Evolutionary conservation across 2,888 invertebrate genomes (phyloP).

Genomic region (Pollenia griseotomentosa): DNA sequence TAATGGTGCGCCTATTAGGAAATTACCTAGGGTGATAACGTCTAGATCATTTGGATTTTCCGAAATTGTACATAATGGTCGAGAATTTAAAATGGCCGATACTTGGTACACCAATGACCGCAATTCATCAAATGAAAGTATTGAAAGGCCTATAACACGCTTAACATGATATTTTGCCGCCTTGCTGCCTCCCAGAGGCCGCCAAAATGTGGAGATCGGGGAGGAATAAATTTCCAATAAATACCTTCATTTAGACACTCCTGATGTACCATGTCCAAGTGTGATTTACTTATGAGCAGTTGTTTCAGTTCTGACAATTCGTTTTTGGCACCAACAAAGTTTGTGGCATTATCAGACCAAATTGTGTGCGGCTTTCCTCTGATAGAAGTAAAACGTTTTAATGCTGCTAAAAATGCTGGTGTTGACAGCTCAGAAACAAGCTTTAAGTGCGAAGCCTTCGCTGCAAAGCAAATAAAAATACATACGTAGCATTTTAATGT

Average conservation of each 20-base stretch:
- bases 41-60: constrained; percentile 52
- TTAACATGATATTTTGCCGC: no score
- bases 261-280: constrained; percentile 1
- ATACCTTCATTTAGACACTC: background rate
- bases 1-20: constrained; percentile 45
- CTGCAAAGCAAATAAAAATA: constrained; percentile 37
- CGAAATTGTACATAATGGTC: no score
- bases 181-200: no score
- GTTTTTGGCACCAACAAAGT: constrained; percentile 57
- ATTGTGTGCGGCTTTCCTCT: constrained; percentile 54
- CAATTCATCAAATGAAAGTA: no score
- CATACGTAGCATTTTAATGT: constrained; percentile 12
- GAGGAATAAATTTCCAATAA: background rate
- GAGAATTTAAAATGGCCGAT: no score
- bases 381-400: background rate
- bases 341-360: constrained; percentile 58
- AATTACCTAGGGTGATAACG: constrained; percentile 55
- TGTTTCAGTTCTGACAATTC: constrained; percentile 47
- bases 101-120: no score
- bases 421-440: constrained; percentile 24
- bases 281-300: constrained; percentile 33
- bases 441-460: constrained; percentile 18
- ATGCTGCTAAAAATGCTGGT: constrained; percentile 4
- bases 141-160: no score
- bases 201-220: background rate